Evolutionary conservation across 2,888 invertebrate species (phyloP).

Genomic region (Neuroscelio doddi): DNA sequence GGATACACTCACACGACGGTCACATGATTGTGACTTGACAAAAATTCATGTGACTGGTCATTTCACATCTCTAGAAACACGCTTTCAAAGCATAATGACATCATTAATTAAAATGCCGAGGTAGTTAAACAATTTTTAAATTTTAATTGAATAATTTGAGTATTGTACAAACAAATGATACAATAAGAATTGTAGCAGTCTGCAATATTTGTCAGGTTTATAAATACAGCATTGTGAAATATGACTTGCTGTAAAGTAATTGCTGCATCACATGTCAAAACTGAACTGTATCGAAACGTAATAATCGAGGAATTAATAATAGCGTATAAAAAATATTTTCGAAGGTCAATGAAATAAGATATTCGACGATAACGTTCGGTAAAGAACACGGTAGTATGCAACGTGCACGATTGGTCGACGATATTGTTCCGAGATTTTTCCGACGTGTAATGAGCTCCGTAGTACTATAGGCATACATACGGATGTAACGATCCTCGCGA

Average conservation of each 20-base stretch:
- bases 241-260: neutral
- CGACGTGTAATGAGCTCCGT: slow-evolving; percentile 34
- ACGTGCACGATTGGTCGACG: slow-evolving; percentile 28
- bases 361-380: slow-evolving; percentile 33
- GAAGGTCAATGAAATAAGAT: slow-evolving; percentile 33
- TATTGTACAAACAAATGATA: no score
- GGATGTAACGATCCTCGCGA: slow-evolving; percentile 31
- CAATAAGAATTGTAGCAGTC: no score
- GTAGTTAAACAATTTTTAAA: no score
- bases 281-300: slow-evolving; percentile 6
- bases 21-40: no score
- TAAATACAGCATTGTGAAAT: neutral
- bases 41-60: no score
- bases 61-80: no score
- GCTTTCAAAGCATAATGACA: slow-evolving; percentile 9
- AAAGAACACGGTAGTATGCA: slow-evolving; percentile 22
- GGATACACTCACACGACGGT: no score
- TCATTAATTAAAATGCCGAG: no score
- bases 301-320: slow-evolving; percentile 10
- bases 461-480: slow-evolving; percentile 26
- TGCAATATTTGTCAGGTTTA: no score
- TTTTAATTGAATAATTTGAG: no score
- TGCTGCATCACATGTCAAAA: slow-evolving; percentile 13
- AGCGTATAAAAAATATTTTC: slow-evolving; percentile 16
- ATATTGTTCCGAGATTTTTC: slow-evolving; percentile 36